Base-by-base conservation (phyloP, 2,888 invertebrate species). In the Eupithecia subfuscata region DNA sequence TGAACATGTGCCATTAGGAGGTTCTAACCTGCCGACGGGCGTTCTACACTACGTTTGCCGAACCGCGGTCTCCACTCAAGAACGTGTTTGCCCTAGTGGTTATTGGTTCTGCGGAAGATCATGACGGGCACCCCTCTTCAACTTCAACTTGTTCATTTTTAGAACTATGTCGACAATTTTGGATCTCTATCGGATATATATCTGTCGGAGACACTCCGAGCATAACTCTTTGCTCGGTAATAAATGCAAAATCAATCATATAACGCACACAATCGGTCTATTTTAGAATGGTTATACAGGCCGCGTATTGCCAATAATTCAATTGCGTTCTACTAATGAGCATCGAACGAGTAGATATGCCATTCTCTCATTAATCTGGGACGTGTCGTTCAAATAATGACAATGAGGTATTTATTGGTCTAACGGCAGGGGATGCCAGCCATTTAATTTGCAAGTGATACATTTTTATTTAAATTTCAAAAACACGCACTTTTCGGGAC, bases 351-450 rank as follows among this genome's bases (percentile, higher is more conserved):
- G 22, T 22, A 14, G 22, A 60, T 60, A 60, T 60, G 34, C 34
- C 52, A 64, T 64, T 64, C 64, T 34, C 64, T 64, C 64, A 34
- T 64, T 30, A 34, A 60, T 25, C 60, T 60, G 30, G 34, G 9
- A 64, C 34, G 64, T 34, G 34, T 0, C 14, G 64, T 64, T 64
- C 64, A 34, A 64, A 64, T 34, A 64, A 64, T 64, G 34, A 25
- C 34, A 64, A 64, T 16, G 64, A 34, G 34, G 64, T 64, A 64
- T 63, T 63, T 30, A 30, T 64, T 34, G 64, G 18, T 18, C 8
- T 18, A 64, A 64, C 34, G 64, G 64, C 64, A 64, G 9, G 18
- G 30, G 34, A 30, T 64, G 18, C 34, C 64, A 9, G 64, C 64
- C 64, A 64, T 11, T 34, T 40, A 40, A 37, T 30, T 30, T 30